Evolutionary conservation across 2,797 vertebrate genomes (phyloP).

Genomic region (Miichthys miiuy): DNA sequence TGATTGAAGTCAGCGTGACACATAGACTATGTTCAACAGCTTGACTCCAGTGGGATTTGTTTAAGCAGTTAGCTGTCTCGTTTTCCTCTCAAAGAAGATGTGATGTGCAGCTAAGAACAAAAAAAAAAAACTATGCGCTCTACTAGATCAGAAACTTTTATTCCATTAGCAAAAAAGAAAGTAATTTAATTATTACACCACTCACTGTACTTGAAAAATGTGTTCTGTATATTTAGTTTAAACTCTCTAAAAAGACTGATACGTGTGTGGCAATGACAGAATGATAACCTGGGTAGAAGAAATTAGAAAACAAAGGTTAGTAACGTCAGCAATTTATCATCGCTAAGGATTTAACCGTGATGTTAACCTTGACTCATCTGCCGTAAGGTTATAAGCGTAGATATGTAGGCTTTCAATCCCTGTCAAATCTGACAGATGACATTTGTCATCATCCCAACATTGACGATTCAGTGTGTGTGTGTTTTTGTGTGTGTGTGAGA

Average conservation of each 20-base stretch:
- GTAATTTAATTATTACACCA: background rate
- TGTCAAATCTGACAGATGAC: slow-evolving; percentile 23
- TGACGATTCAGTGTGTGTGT: background rate
- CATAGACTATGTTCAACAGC: background rate
- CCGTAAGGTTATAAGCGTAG: background rate
- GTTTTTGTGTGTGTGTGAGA: background rate
- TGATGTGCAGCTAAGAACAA: background rate
- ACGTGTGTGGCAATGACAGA: background rate
- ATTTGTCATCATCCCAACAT: slow-evolving; percentile 9
- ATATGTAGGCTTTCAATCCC: slow-evolving; percentile 2
- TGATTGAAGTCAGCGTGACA: slow-evolving; percentile 9
- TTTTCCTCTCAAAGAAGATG: background rate
- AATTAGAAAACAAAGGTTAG: background rate
- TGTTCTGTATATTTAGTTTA: background rate
- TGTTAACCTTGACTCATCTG: slow-evolving; percentile 16
- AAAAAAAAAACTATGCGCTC: background rate
- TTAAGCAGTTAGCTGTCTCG: background rate
- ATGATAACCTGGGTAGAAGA: background rate
- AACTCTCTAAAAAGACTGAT: background rate
- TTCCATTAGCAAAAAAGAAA: background rate
- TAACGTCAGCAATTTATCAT: slow-evolving; percentile 1
- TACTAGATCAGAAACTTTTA: slow-evolving; percentile 3
- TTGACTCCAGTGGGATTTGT: background rate
- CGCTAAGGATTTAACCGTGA: background rate
- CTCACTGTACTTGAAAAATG: background rate